These are phyloP conservation scores for Agonopterix heracliana DNA, from an alignment of 2,888 invertebrate species.

Conservation along the genomic window DNA sequence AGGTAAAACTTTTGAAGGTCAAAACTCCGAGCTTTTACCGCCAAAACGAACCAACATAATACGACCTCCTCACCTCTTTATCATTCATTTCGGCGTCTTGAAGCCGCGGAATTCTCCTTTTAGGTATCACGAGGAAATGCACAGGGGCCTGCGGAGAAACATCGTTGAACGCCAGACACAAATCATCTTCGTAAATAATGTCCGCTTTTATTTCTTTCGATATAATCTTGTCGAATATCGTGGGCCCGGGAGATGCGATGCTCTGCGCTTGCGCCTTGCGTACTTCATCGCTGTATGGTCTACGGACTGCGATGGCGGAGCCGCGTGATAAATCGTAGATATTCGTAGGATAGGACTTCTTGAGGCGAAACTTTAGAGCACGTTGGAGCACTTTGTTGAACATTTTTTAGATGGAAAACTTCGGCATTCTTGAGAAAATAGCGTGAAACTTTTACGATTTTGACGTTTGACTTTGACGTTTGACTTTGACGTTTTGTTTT, in stretches of 20 bases:
- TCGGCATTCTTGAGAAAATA: slow-evolving; percentile 2
- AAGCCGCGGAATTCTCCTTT: slow-evolving; percentile 80
- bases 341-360: slow-evolving; percentile 65
- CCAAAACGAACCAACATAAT: not conserved
- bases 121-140: slow-evolving; percentile 91
- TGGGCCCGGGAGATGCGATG: slow-evolving; percentile 57
- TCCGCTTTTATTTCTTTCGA: slow-evolving; percentile 87
- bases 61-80: slow-evolving; percentile 58
- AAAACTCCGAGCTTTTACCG: not conserved
- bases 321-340: slow-evolving; percentile 64
- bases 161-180: slow-evolving; percentile 88
- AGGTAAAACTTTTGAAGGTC: not conserved
- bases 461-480: slow-evolving; percentile 14
- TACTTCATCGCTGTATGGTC: slow-evolving; percentile 65
- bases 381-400: slow-evolving; percentile 68
- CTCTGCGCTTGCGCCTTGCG: slow-evolving; percentile 54
- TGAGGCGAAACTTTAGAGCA: slow-evolving; percentile 59
- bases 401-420: slow-evolving; percentile 44
- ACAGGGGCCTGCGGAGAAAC: slow-evolving; percentile 87
- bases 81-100: slow-evolving; percentile 78
- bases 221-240: slow-evolving; percentile 86
- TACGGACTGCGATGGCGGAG: slow-evolving; percentile 50
- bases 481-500: not conserved
- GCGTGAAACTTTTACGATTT: slow-evolving; percentile 13
- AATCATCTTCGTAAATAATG: slow-evolving; percentile 88